Base-by-base conservation (phyloP, 1,140 invertebrate genomes). In the Hirudo medicinalis region DNA sequence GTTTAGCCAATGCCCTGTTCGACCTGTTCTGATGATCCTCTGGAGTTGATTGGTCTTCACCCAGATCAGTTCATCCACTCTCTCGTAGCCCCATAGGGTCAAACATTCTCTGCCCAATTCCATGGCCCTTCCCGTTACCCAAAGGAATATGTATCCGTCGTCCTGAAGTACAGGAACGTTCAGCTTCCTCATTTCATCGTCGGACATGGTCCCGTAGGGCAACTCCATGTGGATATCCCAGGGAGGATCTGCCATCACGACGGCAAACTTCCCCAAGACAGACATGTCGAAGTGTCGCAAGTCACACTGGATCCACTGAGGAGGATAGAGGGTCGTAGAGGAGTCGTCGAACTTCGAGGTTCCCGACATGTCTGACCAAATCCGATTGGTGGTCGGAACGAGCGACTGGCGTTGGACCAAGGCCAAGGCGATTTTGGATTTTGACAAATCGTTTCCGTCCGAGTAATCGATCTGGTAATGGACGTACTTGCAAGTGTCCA, bases 171-270 rank as follows among this genome's bases (percentile, higher is more conserved):
- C 88, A 1, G 89, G 89, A 71, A 96, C 89, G 36, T 92, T 91
- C 49, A 98, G 82, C 70, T 93, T 91, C 75, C 94, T 86, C 94
- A 98, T 98, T 83, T 98, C 95, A 80, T 97, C 93, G 81, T 98
- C 94, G 0, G 91, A 94, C 91, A 98, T 94, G 2, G 94, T 98
- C n/a, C 95, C 94, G 79, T 98, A 98, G 0, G 94, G 94, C 54
- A 97, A 84, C 82, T 98, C 94, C 92, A 95, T 95, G 79, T 97
- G 94, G 75, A 97, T 97, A 80, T 96, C 93, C 94, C 93, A 97
- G 0, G 94, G 94, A 4, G 94, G 94, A 84, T 97, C 94, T 66
- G 81, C 81, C 82, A 83, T 83, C 25, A 83, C 78, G 5, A 83
- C 79, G 22, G 81, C 77, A 78, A 82, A 83, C 75, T 82, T 83